phyloP scores from a whole-genome alignment of 2,113 vertebrate genomes.

The Astatotilapia flaviijosephi region DNA sequence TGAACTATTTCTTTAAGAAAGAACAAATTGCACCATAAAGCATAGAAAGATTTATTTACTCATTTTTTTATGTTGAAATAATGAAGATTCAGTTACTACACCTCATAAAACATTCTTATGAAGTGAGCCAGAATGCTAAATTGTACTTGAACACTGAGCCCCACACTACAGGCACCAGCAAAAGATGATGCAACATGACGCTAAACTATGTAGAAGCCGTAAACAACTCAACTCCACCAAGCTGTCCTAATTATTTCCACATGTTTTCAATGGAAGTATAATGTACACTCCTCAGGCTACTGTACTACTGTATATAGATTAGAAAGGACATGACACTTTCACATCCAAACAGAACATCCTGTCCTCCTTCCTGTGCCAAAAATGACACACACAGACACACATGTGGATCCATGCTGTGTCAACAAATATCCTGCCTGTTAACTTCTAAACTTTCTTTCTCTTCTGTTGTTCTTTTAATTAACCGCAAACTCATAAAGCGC shows the following conservation, averaged over 20 bases:
- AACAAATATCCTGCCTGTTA: not conserved
- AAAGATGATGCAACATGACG: not conserved
- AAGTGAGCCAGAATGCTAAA: not conserved
- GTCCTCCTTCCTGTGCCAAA: conserved; percentile 29
- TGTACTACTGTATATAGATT: not conserved
- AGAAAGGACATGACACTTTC: conserved; percentile 16
- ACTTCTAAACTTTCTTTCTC: not conserved
- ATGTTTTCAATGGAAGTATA: not conserved
- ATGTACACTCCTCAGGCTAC: not conserved
- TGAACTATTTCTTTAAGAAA: not conserved
- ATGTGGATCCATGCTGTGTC: not conserved
- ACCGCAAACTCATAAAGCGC: not conserved
- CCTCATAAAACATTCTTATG: not conserved
- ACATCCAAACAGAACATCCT: conserved; percentile 44
- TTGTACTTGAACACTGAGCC: not conserved
- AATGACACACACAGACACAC: not conserved
- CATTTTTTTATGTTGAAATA: not conserved
- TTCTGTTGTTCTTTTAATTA: not conserved
- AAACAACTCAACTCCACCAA: not conserved
- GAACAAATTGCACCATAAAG: not conserved
- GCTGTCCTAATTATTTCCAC: not conserved
- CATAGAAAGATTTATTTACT: not conserved
- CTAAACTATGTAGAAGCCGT: not conserved
- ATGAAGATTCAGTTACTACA: not conserved
- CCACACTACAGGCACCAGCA: not conserved